Base-by-base conservation (phyloP, 1,140 invertebrate genomes). In the Drosophila equinoxialis region DNA sequence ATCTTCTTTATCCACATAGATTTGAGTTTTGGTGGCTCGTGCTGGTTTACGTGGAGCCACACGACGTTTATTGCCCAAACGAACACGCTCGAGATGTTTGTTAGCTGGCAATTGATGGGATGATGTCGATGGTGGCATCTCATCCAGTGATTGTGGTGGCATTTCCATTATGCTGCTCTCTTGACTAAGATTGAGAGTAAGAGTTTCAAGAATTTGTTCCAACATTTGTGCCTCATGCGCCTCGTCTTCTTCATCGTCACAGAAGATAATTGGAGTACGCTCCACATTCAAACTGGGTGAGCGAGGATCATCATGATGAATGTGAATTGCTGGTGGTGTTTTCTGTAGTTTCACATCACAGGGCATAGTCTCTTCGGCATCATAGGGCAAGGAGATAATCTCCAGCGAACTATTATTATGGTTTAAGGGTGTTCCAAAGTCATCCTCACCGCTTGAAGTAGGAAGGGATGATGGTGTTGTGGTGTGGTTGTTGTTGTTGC, bases 251-350 rank as follows among this genome's bases (percentile, higher is more conserved):
- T 90, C 87, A 68, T 90, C 85, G 48, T 91, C 89, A 30, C 84
- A 84, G 14, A 93, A 86, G 42, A 93, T 86, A 23, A 93, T 93
- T 1, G 93, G 93, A 11, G 93, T 93, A 30, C 93, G 89, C 42
- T 91, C 85, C 42, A 93, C 90, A n/a, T 92, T 93, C 7, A 92
- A 55, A 23, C 87, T 92, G 3, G 93, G 93, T 1, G 93, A 93
- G 1, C 93, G 89, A 0, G 93, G 93, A 91, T 93, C 93, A n/a
- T 84, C 59, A 13, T 41, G 45, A 5, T 60, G 70, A 20, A 51
- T 3, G 35, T 55, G 42, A 1, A 58, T 30, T 6, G 77, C 69
- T 2, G 81, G 74, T 2, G 81, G 74, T 8, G 59, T 67, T 26
- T 51, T 62, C 6, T 68, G 65, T 45, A 80, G 14, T 35, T 69